Evolutionary conservation across 2,797 vertebrate genomes (phyloP).

Genomic region (Austrolebias charrua): DNA sequence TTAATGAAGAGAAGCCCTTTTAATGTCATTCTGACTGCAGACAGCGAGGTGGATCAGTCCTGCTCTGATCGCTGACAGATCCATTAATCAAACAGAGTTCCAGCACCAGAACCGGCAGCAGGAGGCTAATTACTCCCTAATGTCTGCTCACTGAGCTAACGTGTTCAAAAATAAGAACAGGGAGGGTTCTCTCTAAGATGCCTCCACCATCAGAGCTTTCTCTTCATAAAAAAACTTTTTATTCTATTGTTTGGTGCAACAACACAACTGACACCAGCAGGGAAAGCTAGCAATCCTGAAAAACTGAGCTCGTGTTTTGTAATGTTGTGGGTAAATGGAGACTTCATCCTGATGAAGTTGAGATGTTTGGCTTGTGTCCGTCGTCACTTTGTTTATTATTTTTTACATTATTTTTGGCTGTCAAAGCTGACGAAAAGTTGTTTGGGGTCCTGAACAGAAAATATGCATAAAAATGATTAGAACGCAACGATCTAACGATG

Average conservation of each 20-base stretch:
- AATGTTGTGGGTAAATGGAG: no score
- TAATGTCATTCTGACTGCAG: background rate
- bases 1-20: background rate
- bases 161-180: background rate
- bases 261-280: background rate
- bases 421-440: no score
- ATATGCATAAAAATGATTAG: no score
- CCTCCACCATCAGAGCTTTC: background rate
- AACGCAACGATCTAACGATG: no score
- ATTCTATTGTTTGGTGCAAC: background rate
- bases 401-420: no score
- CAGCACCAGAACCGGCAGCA: slow-evolving; percentile 51
- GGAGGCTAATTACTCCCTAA: slow-evolving; percentile 49
- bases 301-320: no score
- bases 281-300: background rate
- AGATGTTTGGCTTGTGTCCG: no score
- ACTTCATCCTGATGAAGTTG: no score
- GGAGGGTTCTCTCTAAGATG: background rate
- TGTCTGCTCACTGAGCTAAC: slow-evolving; percentile 30
- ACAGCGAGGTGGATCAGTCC: background rate
- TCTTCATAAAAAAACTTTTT: background rate
- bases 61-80: slow-evolving; percentile 38
- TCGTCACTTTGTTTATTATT: no score
- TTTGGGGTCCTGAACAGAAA: no score
- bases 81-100: slow-evolving; percentile 51